Percentiles rank a stretch among this genome's conserved stretches.
Conservation (phyloP, 2,888 invertebrate species). For the Aproaerema taeniolella region DNA sequence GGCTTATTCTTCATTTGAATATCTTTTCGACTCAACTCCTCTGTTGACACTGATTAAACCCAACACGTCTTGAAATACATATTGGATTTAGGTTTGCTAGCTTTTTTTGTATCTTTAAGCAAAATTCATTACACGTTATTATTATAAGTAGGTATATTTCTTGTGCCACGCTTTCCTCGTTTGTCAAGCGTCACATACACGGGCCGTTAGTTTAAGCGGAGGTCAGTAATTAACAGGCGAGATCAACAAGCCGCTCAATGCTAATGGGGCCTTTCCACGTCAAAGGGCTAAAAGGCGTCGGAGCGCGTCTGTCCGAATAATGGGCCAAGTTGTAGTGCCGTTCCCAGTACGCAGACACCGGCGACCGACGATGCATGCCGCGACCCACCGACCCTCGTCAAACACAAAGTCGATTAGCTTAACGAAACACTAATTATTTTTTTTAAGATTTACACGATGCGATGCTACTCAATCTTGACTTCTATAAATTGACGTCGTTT, state of each 20-base stretch:
- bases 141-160: too few species aligned
- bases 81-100: constrained; percentile 20
- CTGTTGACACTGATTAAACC: constrained; percentile 54
- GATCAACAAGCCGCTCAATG: constrained; percentile 71
- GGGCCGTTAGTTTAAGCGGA: constrained; percentile 50
- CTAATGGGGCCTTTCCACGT: constrained; percentile 72
- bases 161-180: constrained; percentile 21
- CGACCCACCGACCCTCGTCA: constrained; percentile 71
- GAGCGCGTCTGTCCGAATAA: constrained; percentile 73
- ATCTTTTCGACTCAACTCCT: constrained; percentile 44
- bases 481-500: constrained; percentile 39
- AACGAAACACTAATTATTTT: constrained; percentile 63
- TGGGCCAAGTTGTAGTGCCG: constrained; percentile 59
- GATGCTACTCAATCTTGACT: constrained; percentile 31
- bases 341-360: constrained; percentile 21
- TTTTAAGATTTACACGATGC: constrained; percentile 40
- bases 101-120: constrained; percentile 18
- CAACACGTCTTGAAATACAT: constrained; percentile 37
- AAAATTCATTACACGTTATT: constrained; percentile 14
- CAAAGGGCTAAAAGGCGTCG: constrained; percentile 72
- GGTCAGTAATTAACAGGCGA: constrained; percentile 70
- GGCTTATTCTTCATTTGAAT: constrained; percentile 53
- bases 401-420: constrained; percentile 64
- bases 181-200: constrained; percentile 34
- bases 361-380: constrained; percentile 39